Conservation (phyloP, 1,140 invertebrate genomes). For the Lineus longissimus region DNA sequence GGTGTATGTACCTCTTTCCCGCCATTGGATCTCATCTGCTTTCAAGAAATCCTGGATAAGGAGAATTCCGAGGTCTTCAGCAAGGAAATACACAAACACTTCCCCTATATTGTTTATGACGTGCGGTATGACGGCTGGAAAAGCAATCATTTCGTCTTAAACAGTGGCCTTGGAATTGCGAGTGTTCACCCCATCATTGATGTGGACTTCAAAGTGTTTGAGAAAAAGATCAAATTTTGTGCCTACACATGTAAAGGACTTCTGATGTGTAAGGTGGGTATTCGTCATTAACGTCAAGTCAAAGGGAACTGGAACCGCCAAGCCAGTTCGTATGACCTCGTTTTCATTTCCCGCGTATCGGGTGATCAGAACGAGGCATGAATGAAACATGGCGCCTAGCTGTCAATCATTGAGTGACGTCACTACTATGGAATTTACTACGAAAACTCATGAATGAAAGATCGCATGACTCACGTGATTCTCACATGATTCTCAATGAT, state of each 20-base stretch:
- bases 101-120: slow-evolving; percentile 4
- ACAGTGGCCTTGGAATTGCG: background rate
- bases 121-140: background rate
- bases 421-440: too few species aligned
- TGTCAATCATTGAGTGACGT: too few species aligned
- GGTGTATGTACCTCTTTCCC: background rate
- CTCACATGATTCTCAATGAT: too few species aligned
- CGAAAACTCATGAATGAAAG: too few species aligned
- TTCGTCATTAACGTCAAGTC: background rate
- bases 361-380: too few species aligned
- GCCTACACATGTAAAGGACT: background rate
- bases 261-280: slow-evolving; percentile 3
- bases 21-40: background rate
- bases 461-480: too few species aligned
- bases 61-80: background rate
- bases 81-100: background rate
- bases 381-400: too few species aligned
- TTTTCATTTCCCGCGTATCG: too few species aligned
- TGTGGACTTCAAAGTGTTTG: background rate
- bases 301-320: too few species aligned
- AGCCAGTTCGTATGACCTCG: too few species aligned
- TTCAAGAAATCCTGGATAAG: background rate
- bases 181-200: background rate
- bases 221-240: background rate
- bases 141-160: slow-evolving; percentile 1